Percentiles rank a stretch among this genome's conserved stretches.
phyloP scores from a whole-genome alignment of 2,888 invertebrate species.

The Schizotus pectinicornis region DNA sequence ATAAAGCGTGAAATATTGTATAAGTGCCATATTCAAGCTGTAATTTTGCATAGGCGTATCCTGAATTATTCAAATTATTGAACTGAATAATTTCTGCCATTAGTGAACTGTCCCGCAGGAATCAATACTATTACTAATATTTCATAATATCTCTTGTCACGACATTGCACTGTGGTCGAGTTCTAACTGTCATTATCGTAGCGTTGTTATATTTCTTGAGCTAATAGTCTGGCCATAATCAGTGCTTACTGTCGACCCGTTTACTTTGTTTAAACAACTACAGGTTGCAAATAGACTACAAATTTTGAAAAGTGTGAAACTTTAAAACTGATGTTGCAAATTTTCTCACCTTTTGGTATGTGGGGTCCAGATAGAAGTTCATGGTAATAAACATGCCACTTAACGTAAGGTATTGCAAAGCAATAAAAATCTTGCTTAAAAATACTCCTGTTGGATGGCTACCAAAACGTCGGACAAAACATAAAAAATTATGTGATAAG shows the following conservation, averaged over 20 bases:
- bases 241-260: no score
- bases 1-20: no score
- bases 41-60: conserved; percentile 7
- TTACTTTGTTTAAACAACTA: background rate
- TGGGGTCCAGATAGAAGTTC: no score
- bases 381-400: no score
- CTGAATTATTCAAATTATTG: conserved; percentile 19
- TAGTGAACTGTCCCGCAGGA: conserved; percentile 1
- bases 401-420: no score
- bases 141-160: conserved; percentile 19
- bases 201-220: no score
- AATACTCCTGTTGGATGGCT: no score
- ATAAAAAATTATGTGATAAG: conserved; percentile 15
- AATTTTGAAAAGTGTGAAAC: conserved; percentile 1
- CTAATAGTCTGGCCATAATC: no score
- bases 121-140: conserved; percentile 18
- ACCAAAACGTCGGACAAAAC: background rate
- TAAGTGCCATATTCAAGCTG: conserved; percentile 20
- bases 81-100: conserved; percentile 21
- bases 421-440: no score
- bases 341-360: no score
- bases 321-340: no score
- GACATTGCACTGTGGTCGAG: conserved; percentile 3
- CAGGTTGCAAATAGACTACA: conserved; percentile 5
- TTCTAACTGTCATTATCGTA: no score